Percentiles rank a stretch among this genome's conserved stretches.
Evolutionary conservation across 2,888 invertebrate species (phyloP).

Genomic region (Caenorhabditis parvicauda): DNA sequence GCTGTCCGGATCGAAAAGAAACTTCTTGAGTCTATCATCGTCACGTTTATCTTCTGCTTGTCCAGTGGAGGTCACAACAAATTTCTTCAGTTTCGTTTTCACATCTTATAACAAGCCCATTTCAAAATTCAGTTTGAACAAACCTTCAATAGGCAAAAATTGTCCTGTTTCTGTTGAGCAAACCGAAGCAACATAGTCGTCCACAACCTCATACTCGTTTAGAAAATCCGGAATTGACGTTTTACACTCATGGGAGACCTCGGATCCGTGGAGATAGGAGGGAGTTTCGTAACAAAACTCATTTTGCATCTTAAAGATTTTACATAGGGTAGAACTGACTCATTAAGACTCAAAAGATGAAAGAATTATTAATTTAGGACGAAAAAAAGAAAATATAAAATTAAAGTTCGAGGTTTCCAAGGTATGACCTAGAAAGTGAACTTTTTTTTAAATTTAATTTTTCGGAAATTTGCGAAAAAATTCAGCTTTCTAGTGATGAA

Average conservation of each 20-base stretch:
- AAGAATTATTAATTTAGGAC: too few relatives aligned
- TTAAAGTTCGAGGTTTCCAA: too few relatives aligned
- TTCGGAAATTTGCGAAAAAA: background rate
- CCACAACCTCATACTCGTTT: slow-evolving; percentile 18
- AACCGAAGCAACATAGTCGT: slow-evolving; percentile 25
- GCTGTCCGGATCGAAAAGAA: background rate
- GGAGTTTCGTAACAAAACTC: too few relatives aligned
- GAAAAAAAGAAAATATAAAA: too few relatives aligned
- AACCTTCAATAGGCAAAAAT: slow-evolving; percentile 17
- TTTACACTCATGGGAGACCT: too few relatives aligned
- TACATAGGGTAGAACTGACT: too few relatives aligned
- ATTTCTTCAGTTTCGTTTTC: slow-evolving; percentile 8
- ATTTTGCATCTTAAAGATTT: too few relatives aligned
- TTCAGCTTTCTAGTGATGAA: too few relatives aligned
- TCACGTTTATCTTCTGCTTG: slow-evolving; percentile 5
- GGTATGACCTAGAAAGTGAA: background rate
- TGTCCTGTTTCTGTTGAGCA: slow-evolving; percentile 8
- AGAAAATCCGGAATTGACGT: too few relatives aligned
- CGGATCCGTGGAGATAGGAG: too few relatives aligned
- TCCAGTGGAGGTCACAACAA: slow-evolving; percentile 7
- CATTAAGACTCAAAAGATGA: background rate
- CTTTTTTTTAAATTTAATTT: background rate
- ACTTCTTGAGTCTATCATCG: slow-evolving; percentile 4
- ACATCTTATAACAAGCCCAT: slow-evolving; percentile 4
- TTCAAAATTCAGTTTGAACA: background rate